A percentile compares a stretch with the other conserved stretches of the same genome.
phyloP scores from a whole-genome alignment of 2,888 invertebrate species.

The Orthosia gracilis region DNA sequence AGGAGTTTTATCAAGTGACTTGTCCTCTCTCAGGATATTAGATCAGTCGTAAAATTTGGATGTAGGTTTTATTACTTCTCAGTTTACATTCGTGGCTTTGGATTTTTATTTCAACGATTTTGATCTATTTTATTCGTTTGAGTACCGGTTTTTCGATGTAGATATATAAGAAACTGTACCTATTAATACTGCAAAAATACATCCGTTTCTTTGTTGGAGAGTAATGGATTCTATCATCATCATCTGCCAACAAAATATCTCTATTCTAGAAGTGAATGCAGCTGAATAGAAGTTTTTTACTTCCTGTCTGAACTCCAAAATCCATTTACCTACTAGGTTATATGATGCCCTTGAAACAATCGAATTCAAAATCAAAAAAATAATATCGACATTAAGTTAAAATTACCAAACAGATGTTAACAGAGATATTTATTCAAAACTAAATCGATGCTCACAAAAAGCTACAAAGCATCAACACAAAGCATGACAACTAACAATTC shows the following conservation, averaged over 20 bases:
- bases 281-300: too few species aligned
- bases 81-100: constrained; percentile 49
- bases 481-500: constrained; percentile 47
- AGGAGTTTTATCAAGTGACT: constrained; percentile 61
- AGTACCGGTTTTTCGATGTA: not conserved
- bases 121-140: constrained; percentile 31
- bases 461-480: constrained; percentile 30
- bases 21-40: constrained; percentile 50
- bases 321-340: too few species aligned
- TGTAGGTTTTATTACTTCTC: constrained; percentile 63
- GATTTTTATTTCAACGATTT: constrained; percentile 34
- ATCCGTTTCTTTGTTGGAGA: not conserved
- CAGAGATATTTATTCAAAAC: constrained; percentile 29
- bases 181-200: not conserved
- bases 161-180: not conserved
- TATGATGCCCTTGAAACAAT: not conserved
- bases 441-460: constrained; percentile 19
- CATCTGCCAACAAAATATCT: too few species aligned
- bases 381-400: not conserved
- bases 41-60: constrained; percentile 62
- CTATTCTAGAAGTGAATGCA: too few species aligned
- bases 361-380: not conserved
- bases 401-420: not conserved
- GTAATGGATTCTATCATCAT: too few species aligned
- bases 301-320: too few species aligned